Evolutionary conservation across 2,797 vertebrate species (phyloP), one percentile per base, ranked within the genome.

Genomic region (Apogon talboti): DNA sequence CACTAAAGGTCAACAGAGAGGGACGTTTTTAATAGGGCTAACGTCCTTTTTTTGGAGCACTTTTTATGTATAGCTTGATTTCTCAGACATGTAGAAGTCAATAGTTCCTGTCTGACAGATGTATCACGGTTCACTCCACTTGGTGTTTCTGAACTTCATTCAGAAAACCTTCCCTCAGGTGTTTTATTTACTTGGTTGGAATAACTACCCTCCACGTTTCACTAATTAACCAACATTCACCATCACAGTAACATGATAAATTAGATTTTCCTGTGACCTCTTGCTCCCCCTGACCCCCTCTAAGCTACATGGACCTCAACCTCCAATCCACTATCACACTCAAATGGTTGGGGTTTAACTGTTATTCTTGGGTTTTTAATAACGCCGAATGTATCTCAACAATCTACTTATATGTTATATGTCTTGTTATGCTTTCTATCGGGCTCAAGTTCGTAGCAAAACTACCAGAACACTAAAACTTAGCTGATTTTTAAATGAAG

Each of bases 21-120:
- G 24, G 2, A 28, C 24, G 24, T 5, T 28, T 28, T 28, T 4
- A 28, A 28, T 28, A 2, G 6, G 24, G 24, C 24, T 28, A 28
- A 28, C 6, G 6, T 28, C 24, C 24, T 28, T 28, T 28, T 28
- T 28, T 28, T 5, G 1, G 6, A 28, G 6, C 24, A 28, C 4
- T 28, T 28, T 21, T 28, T 28, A 5, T 28, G 24, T 28, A 1
- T 28, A 28, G 4, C 21, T 2, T 21, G 16, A 24, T 14, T 15
- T 37, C 24, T 0, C 12, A 16, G 9, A 51, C n/a, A 5, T 2
- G 46, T 21, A 15, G 58, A 60, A 35, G 10, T 62, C 0, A 11
- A 37, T n/a, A 60, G 61, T 62, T 43, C 16, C 58, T 48, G 55
- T 67, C 1, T 77, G 64, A 71, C 70, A 74, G 59, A 0, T 18